Evolutionary conservation across 2,888 invertebrate genomes (phyloP), one percentile per base, ranked within the genome.

Genomic region (Agrilus mali): DNA sequence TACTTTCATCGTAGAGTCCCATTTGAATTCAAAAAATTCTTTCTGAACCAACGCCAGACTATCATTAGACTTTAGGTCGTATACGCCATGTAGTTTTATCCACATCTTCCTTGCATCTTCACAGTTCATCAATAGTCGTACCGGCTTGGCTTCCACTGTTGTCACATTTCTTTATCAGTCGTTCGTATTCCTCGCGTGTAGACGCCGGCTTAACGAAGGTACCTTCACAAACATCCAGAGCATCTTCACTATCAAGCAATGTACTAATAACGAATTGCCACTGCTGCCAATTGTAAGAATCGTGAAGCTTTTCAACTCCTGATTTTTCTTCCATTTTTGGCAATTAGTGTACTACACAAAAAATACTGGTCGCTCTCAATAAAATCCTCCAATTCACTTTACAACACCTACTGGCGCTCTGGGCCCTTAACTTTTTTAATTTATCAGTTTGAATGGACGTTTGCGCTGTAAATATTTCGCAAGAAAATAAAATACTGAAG

Each of bases 251-350:
- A 13, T 51, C 51, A 34, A 50, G 32, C 16, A 50, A 39, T 27
- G 48, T 47, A 3, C 37, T 16, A 3, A 48, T 33, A 8, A 51
- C 44, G 38, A 52, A 51, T 34, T 42, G 43, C 50, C 49, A 52
- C 33, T 50, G 47, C 1, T 36, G 46, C 47, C 50, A 53, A 36
- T 53, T 53, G 7, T 49, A 45, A 13, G 45, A 40, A 38, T 45
- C 55, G 10, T 51, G 47, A 6, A 55, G 45, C 27, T 53, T 52
- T 35, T 53, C n/a, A n/a, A n/a, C n/a, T n/a, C n/a, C n/a, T n/a
- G n/a, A n/a, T n/a, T n/a, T n/a, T n/a, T n/a, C n/a, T n/a, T n/a
- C n/a, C n/a, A n/a, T n/a, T n/a, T n/a, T n/a, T n/a, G n/a, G n/a
- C n/a, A n/a, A n/a, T n/a, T n/a, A n/a, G n/a, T n/a, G n/a, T n/a